Evolutionary conservation across 2,888 invertebrate genomes (phyloP), one percentile per base, ranked within the genome.

Genomic region (Poecilus cupreus): DNA sequence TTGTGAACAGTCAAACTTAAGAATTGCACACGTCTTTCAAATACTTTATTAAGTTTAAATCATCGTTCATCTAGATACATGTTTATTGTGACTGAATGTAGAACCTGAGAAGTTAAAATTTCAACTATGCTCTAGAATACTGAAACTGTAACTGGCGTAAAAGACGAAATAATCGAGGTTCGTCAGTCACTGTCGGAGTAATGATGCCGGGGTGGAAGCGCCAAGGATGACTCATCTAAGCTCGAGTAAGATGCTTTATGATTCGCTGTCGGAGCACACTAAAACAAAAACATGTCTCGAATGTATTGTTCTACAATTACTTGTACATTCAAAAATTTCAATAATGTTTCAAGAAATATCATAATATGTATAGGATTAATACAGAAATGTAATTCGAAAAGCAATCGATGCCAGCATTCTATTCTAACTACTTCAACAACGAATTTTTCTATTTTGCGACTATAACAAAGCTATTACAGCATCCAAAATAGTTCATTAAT

Each of bases 71-170:
- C 49, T 49, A 49, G 49, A 13, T 49, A 49, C 18, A 18, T 49
- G 18, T 77, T 77, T 77, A 77, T 68, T 79, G 80, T 72, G 80
- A 79, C 79, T 49, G 80, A 57, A 80, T 80, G 46, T 37, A 72
- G 32, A 80, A 80, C 80, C 80, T 80, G 80, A 80, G 80, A 79
- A 68, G 79, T 57, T 80, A 80, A 72, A 77, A 26, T 75, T 22
- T 37, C 60, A 79, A 57, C 68, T 64, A 64, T 46, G 11, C 22
- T 54, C 75, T 75, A 75, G 39, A 75, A 75, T 75, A 75, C 75
- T 75, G 75, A 32, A 75, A 75, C 24, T 72, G 80, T 80, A 57
- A 72, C 39, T 22, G 20, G 43, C 32, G 13, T 51, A 64, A 26
- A 22, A 22, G 18, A 60, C 46, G 43, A n/a, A 68, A 24, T 18